A percentile compares a stretch with the other conserved stretches of the same genome.
These are phyloP conservation scores for Phyllopteryx taeniolatus DNA, from an alignment of 2,113 vertebrate genomes.

Conservation along the genomic window DNA sequence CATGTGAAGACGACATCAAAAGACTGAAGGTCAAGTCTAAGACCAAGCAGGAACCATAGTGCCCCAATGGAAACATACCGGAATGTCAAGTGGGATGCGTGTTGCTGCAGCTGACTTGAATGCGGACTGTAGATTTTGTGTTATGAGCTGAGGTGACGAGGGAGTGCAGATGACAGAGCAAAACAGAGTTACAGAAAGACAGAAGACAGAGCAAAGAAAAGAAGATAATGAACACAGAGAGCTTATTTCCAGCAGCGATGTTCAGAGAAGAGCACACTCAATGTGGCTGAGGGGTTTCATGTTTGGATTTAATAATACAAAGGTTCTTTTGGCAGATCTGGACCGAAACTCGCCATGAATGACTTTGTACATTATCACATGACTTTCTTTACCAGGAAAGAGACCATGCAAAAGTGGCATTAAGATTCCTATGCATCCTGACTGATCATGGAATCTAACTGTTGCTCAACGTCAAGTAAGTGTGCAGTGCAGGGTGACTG, in stretches of 20 bases:
- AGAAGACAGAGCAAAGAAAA: constrained; percentile 29
- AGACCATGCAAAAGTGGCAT: not conserved
- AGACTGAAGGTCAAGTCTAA: not conserved
- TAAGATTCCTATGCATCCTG: not conserved
- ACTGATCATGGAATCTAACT: not conserved
- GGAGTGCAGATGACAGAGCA: constrained; percentile 29
- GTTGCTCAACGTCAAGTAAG: not conserved
- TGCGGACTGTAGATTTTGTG: constrained; percentile 43
- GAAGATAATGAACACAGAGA: constrained; percentile 37
- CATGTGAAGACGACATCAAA: not conserved
- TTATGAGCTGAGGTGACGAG: constrained; percentile 61
- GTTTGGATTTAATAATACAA: constrained; percentile 31
- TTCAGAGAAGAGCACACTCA: constrained; percentile 10
- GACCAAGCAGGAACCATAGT: not conserved
- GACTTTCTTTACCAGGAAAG: not conserved
- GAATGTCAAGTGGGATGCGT: not conserved
- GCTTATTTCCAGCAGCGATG: constrained; percentile 7
- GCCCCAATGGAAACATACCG: constrained; percentile 2
- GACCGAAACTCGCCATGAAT: not conserved
- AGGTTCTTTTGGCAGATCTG: not conserved
- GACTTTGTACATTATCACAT: not conserved
- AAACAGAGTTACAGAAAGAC: constrained; percentile 32
- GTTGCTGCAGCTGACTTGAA: constrained; percentile 5
- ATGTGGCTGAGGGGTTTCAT: not conserved
- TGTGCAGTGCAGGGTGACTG: not conserved